Base-by-base conservation (phyloP, 2,113 vertebrate species). In the Thunnus maccoyii region DNA sequence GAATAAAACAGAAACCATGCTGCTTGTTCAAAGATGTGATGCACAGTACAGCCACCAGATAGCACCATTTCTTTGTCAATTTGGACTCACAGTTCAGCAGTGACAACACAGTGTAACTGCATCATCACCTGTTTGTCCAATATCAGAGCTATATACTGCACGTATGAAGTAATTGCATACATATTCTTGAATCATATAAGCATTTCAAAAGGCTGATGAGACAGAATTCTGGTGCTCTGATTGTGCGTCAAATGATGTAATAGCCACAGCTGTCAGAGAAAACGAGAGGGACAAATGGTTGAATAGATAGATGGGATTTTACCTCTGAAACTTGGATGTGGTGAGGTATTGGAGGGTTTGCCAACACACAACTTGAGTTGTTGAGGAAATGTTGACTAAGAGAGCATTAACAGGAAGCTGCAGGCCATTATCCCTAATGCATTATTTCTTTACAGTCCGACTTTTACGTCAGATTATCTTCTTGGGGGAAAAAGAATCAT, bases 31-130 rank as follows among this genome's bases (percentile, higher is more conserved):
- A 50, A 13, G 20, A 12, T 87, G 86, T 77, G 13, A 77, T 86
- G 58, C 80, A 72, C 55, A 25, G 3, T 30, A 3, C 3, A 8
- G n/a, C 88, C 91, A 88, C 74, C 72, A 92, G 91, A 87, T 80
- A 16, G 86, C 86, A 73, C 63, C 70, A 76, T 66, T 18, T 70
- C 27, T 77, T 67, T 86, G 64, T 54, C 4, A 68, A 10, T 25
- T 32, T 18, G 0, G 22, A 16, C 60, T 73, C 65, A 47, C 10
- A 20, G 18, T 16, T 60, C 47, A 60, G 7, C 12, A 10, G n/a
- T 3, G 7, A 25, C 3, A 1, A 1, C 12, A 30, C 30, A 15
- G 7, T 13, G 17, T 2, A 54, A 22, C 13, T 50, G 8, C 32
- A 11, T 2, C 2, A 20, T 62, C 51, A 66, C 74, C 3, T 63